These are phyloP conservation scores for Ctenopoma kingsleyae DNA, from an alignment of 2,797 vertebrate species.

Conservation along the genomic window DNA sequence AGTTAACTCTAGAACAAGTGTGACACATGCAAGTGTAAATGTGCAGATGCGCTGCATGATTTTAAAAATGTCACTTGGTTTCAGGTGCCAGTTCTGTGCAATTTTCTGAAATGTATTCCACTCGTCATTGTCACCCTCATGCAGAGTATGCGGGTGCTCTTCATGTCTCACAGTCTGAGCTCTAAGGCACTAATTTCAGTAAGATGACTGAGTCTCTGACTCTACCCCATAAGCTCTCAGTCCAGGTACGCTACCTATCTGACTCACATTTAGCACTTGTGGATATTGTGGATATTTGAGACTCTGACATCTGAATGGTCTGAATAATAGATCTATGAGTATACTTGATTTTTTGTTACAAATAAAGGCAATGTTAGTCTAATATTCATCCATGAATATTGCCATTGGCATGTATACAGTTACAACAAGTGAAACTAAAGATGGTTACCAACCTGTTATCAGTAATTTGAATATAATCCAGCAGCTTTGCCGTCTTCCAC, in stretches of 20 bases:
- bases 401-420: constrained; percentile 13
- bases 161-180: constrained; percentile 26
- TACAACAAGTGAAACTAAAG: constrained; percentile 58
- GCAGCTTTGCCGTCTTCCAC: constrained; percentile 76
- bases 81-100: constrained; percentile 9
- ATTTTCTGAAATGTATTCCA: constrained; percentile 14
- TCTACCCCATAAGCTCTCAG: constrained; percentile 41
- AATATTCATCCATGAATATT: not conserved
- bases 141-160: constrained; percentile 24
- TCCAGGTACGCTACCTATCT: constrained; percentile 51
- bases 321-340: constrained; percentile 6
- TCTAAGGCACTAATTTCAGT: constrained; percentile 35
- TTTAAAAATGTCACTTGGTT: constrained; percentile 17
- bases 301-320: constrained; percentile 11
- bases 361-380: constrained; percentile 11
- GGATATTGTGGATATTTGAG: constrained; percentile 8
- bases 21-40: constrained; percentile 43
- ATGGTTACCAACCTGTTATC: constrained; percentile 69
- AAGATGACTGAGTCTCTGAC: constrained; percentile 35
- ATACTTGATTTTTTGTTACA: not conserved
- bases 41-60: constrained; percentile 33
- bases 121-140: constrained; percentile 24
- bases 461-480: constrained; percentile 73
- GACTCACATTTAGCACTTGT: constrained; percentile 47
- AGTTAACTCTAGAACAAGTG: constrained; percentile 21